phyloP scores from a whole-genome alignment of 2,797 vertebrate genomes.

The Gallinago stenura region DNA sequence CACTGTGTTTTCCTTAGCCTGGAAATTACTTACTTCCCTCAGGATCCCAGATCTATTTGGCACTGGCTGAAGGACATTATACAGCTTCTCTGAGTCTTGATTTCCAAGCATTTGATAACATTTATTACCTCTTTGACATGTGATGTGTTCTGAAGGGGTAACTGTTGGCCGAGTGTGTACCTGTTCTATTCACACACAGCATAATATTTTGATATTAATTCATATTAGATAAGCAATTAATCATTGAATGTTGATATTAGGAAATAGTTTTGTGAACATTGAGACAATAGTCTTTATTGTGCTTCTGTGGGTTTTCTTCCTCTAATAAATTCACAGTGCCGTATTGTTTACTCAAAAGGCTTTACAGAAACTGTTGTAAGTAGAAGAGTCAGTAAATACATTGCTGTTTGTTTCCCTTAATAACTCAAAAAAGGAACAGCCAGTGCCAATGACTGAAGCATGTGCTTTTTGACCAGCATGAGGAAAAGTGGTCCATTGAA shows the following conservation, averaged over 20 bases:
- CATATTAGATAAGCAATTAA: neutral
- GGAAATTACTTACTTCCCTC: neutral
- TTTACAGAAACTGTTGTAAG: neutral
- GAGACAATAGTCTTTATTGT: neutral
- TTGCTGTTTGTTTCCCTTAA: neutral
- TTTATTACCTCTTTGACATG: neutral
- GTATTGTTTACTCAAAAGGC: neutral
- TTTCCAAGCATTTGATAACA: neutral
- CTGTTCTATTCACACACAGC: neutral
- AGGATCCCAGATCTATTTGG: neutral
- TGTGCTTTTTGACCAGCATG: neutral
- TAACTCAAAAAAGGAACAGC: neutral
- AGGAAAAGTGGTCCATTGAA: neutral
- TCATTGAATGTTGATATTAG: neutral
- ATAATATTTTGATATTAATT: neutral
- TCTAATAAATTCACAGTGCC: neutral
- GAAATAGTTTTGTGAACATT: neutral
- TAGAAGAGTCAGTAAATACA: neutral
- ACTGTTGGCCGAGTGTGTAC: neutral
- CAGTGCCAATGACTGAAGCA: neutral
- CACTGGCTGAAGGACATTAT: neutral
- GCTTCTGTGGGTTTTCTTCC: neutral
- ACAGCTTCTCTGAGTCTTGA: neutral
- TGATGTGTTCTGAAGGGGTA: neutral
- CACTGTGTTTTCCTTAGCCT: neutral